Percentiles rank a stretch among this genome's conserved stretches.
Evolutionary conservation across 2,888 invertebrate species (phyloP).

Genomic region (Dimorphilus gyrociliatus): DNA sequence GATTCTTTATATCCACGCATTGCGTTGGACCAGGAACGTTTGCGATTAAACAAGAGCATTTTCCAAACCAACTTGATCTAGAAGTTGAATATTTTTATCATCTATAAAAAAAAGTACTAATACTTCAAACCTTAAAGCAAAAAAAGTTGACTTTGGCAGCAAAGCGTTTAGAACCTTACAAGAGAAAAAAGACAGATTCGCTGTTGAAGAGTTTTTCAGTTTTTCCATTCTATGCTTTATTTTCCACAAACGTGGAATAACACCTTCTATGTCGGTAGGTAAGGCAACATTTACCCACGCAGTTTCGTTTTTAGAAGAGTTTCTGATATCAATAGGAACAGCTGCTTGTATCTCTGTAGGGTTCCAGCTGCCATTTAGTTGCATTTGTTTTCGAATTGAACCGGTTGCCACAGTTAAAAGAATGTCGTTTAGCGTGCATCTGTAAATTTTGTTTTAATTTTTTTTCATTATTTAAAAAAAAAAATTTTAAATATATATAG

Average conservation of each 20-base stretch:
- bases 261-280: slow-evolving; percentile 45
- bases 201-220: slow-evolving; percentile 37
- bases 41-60: slow-evolving; percentile 32
- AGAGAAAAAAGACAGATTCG: slow-evolving; percentile 18
- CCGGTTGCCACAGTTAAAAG: slow-evolving; percentile 43
- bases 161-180: too few relatives aligned
- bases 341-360: slow-evolving; percentile 41
- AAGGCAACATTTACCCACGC: slow-evolving; percentile 29
- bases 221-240: slow-evolving; percentile 41
- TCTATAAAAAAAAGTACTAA: too few relatives aligned
- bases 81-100: too few relatives aligned
- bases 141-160: too few relatives aligned
- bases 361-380: slow-evolving; percentile 40
- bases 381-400: slow-evolving; percentile 40
- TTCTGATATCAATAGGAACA: slow-evolving; percentile 25
- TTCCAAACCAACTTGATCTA: too few relatives aligned
- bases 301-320: slow-evolving; percentile 14
- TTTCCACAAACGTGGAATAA: slow-evolving; percentile 45
- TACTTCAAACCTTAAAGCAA: too few relatives aligned
- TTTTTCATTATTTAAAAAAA: too few relatives aligned
- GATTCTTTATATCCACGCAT: slow-evolving; percentile 36
- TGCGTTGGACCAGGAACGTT: slow-evolving; percentile 42
- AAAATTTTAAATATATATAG: too few relatives aligned
- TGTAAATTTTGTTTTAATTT: too few relatives aligned
- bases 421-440: slow-evolving; percentile 43